A percentile compares a stretch with the other conserved stretches of the same genome.
These are phyloP conservation scores for Rhagoletis zephyria DNA, from an alignment of 1,140 invertebrate species.

Conservation along the genomic window DNA sequence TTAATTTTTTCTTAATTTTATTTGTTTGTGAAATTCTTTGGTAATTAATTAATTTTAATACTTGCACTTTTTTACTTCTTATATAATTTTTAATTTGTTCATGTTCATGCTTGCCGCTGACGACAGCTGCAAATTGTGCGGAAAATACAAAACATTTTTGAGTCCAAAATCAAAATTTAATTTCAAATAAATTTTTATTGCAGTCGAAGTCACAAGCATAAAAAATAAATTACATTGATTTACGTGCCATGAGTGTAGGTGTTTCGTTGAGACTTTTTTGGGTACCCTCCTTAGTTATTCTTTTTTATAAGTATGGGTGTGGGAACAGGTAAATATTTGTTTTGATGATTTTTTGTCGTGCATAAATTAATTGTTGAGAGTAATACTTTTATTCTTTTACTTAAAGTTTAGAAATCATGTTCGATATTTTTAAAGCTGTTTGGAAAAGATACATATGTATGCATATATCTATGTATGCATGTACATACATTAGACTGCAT, in stretches of 20 bases:
- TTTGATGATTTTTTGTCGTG: too few relatives aligned
- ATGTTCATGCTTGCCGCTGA: background rate
- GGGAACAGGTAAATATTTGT: too few relatives aligned
- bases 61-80: background rate
- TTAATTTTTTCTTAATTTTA: background rate
- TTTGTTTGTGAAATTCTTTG: background rate
- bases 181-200: conserved; percentile 26
- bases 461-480: too few relatives aligned
- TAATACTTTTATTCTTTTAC: too few relatives aligned
- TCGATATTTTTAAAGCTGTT: too few relatives aligned
- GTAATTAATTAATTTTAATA: background rate
- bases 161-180: conserved; percentile 22
- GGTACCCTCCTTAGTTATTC: too few relatives aligned
- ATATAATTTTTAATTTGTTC: background rate
- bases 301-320: too few relatives aligned
- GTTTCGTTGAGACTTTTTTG: too few relatives aligned
- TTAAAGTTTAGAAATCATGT: too few relatives aligned
- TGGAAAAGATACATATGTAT: too few relatives aligned
- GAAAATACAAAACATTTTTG: conserved; percentile 28
- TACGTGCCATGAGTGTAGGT: background rate
- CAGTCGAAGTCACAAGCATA: background rate
- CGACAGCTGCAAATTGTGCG: conserved; percentile 14
- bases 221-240: conserved; percentile 17
- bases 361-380: too few relatives aligned
- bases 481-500: too few relatives aligned